These are phyloP conservation scores for Papio anubis DNA, from an alignment of 2,113 vertebrate species.

Conservation along the genomic window DNA sequence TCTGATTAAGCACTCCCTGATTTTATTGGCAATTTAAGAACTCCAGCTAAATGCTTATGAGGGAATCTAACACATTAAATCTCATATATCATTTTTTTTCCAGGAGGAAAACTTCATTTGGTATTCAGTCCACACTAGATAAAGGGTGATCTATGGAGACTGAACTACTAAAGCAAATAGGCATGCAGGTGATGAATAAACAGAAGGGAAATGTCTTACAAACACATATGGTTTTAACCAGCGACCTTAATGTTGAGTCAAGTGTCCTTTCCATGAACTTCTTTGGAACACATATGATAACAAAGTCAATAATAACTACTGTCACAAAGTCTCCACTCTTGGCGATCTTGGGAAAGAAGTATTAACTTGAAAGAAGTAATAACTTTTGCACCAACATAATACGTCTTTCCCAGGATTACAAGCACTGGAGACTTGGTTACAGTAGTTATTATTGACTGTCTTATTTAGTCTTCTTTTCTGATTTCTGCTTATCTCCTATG, in stretches of 20 bases:
- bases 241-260: background rate
- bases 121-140: background rate
- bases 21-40: constrained; percentile 62
- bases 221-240: background rate
- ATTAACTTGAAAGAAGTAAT: too few species aligned
- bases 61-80: constrained; percentile 10
- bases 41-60: constrained; percentile 32
- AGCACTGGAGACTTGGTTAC: background rate
- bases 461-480: background rate
- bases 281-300: background rate
- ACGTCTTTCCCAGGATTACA: background rate
- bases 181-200: background rate
- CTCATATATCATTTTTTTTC: background rate
- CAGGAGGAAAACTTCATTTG: background rate
- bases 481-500: background rate
- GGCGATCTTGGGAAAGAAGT: background rate
- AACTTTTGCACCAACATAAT: too few species aligned
- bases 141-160: background rate
- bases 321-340: background rate
- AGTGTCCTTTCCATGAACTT: background rate
- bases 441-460: background rate
- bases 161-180: background rate
- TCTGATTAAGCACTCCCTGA: constrained; percentile 43
- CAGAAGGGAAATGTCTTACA: background rate
- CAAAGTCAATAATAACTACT: background rate